Conservation (phyloP, 2,888 invertebrate genomes). For the Sympetrum striolatum region DNA sequence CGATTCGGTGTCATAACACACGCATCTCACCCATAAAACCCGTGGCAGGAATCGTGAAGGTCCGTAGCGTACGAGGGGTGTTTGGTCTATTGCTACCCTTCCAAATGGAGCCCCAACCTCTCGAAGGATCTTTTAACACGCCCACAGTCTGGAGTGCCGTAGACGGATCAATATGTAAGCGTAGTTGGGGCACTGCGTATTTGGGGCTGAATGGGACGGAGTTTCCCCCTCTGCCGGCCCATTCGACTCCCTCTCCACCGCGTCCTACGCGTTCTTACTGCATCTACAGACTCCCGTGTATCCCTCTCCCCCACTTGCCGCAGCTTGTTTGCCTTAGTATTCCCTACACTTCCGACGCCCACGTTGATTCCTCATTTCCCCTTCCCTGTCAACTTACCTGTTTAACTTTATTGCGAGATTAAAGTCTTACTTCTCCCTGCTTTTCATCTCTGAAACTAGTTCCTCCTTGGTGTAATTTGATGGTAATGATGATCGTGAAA, state of each 20-base stretch:
- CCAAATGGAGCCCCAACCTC: background rate
- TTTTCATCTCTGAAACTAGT: too few species aligned
- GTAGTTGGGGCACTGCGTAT: background rate
- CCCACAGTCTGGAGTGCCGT: background rate
- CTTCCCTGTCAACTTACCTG: background rate
- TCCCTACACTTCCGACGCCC: background rate
- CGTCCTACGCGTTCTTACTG: background rate
- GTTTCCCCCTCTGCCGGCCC: background rate
- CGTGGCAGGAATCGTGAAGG: background rate
- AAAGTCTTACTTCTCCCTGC: too few species aligned
- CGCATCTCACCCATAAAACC: background rate
- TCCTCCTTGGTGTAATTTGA: too few species aligned
- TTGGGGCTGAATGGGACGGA: background rate
- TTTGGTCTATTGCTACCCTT: background rate
- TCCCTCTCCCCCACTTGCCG: background rate
- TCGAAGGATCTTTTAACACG: background rate
- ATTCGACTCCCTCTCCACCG: background rate
- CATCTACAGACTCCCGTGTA: background rate
- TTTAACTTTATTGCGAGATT: too few species aligned
- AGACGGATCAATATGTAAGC: constrained; percentile 32
- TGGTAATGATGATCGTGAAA: too few species aligned
- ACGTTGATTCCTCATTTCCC: background rate
- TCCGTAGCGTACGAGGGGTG: background rate
- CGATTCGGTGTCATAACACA: background rate
- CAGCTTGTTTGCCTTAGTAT: background rate